Evolutionary conservation across 2,888 invertebrate species (phyloP), one percentile per base, ranked within the genome.

Genomic region (Lottia gigantea): DNA sequence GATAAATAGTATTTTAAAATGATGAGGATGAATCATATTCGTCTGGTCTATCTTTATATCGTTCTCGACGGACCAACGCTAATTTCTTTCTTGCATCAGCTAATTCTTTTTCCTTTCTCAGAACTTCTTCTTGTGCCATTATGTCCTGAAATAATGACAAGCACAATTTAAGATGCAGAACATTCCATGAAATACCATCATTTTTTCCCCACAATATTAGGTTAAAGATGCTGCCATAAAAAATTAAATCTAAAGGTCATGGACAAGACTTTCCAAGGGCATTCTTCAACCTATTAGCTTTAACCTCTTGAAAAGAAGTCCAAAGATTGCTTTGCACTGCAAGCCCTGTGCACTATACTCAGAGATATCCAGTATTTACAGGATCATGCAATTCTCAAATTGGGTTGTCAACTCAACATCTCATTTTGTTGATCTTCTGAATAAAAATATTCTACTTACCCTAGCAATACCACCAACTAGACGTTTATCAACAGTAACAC

Each of bases 391-490:
- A 23, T 62, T 2, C 16, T 26, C n/a, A 11, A n/a, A 26, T 15
- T 23, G 16, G 7, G 7, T 25, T 25, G 62, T n/a, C 14, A 25
- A 40, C 14, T 14, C 25, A 26, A 7, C 11, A 26, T 12, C n/a
- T n/a, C n/a, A 14, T 7, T 64, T 31, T 2, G 6, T 31, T 3
- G 6, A 31, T 31, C 31, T 31, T 3, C 31, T n/a, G 11, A 83
- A 84, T 26, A 6, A 3, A 31, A 31, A 40, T 40, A 76, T 1
- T 63, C 69, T 12, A 79, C 83, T 73, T 70, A 87, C 97, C 90
- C 98, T 97, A 11, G 97, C 96, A 87, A 98, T 96, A 26, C 97
- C 97, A 64, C 96, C 96, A 25, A 99, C 98, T 95, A 97, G 96
- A 67, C 95, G 91, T 45, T 94, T 92, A 89, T 97, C 96, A 73